Percentiles rank a stretch among this genome's conserved stretches.
phyloP scores from a whole-genome alignment of 2,113 vertebrate species.

The Oxygymnocypris stewartii region DNA sequence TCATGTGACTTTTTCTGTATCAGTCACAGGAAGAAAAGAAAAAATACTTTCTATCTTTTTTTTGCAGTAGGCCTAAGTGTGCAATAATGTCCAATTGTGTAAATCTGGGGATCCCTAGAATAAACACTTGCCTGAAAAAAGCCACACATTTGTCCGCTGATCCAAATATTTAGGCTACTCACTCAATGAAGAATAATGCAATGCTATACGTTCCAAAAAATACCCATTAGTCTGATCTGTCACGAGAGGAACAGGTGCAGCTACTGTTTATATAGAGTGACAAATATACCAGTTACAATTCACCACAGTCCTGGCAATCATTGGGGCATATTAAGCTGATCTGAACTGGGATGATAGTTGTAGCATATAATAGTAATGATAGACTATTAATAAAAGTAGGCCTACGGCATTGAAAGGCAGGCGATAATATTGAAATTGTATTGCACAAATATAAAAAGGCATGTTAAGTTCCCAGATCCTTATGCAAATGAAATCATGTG shows the following conservation, averaged over 20 bases:
- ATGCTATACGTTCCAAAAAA: constrained; percentile 8
- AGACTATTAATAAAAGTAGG: constrained; percentile 45
- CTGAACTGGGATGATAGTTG: not conserved
- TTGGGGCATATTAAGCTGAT: constrained; percentile 12
- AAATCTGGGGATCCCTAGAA: not conserved
- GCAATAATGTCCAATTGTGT: not conserved
- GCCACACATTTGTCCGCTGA: not conserved
- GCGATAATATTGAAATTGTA: constrained; percentile 74
- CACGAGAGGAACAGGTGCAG: constrained; percentile 36
- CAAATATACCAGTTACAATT: constrained; percentile 24
- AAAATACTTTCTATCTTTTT: not conserved
- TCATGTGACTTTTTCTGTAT: not conserved
- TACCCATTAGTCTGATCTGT: not conserved
- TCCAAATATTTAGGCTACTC: constrained; percentile 2
- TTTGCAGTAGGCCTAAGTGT: not conserved
- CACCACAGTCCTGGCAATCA: not conserved
- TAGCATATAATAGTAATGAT: constrained; percentile 2
- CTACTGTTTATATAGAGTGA: constrained; percentile 5
- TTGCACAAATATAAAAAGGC: constrained; percentile 73
- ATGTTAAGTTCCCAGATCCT: constrained; percentile 75
- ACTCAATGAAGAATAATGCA: not conserved
- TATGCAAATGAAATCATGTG: constrained; percentile 76
- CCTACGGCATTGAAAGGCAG: constrained; percentile 52
- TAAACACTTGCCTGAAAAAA: not conserved
- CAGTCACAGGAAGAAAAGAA: not conserved